A percentile compares a stretch with the other conserved stretches of the same genome.
Evolutionary conservation across 2,113 vertebrate genomes (phyloP).

Genomic region (Falco punctatus): DNA sequence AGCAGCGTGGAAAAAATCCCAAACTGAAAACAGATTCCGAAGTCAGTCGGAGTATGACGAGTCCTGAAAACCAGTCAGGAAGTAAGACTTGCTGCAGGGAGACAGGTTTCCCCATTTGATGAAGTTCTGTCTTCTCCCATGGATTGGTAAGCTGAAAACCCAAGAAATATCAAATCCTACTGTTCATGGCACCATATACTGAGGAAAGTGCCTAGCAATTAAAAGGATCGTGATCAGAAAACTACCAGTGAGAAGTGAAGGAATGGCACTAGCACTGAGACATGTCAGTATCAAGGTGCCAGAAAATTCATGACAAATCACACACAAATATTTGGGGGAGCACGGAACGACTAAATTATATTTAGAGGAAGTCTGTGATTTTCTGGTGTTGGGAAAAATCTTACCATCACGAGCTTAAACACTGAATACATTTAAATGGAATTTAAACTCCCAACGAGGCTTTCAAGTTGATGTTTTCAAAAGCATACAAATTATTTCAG

Average conservation of each 20-base stretch:
- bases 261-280: not conserved
- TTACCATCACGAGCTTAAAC: not conserved
- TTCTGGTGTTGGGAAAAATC: not conserved
- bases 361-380: constrained; percentile 24
- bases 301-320: not conserved
- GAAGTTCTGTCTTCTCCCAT: not conserved
- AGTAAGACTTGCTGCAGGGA: not conserved
- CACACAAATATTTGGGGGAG: not conserved
- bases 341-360: not conserved
- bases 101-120: not conserved
- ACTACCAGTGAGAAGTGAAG: not conserved
- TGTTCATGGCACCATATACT: not conserved
- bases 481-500: not conserved
- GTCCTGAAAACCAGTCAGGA: not conserved
- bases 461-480: not conserved
- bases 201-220: not conserved
- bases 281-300: not conserved
- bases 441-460: not conserved
- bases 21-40: not conserved
- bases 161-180: not conserved
- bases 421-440: constrained; percentile 21
- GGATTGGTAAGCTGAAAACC: not conserved
- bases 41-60: not conserved
- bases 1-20: not conserved
- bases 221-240: not conserved